A percentile compares a stretch with the other conserved stretches of the same genome.
phyloP scores from a whole-genome alignment of 2,113 vertebrate genomes.

The Leucoraja erinaceus region DNA sequence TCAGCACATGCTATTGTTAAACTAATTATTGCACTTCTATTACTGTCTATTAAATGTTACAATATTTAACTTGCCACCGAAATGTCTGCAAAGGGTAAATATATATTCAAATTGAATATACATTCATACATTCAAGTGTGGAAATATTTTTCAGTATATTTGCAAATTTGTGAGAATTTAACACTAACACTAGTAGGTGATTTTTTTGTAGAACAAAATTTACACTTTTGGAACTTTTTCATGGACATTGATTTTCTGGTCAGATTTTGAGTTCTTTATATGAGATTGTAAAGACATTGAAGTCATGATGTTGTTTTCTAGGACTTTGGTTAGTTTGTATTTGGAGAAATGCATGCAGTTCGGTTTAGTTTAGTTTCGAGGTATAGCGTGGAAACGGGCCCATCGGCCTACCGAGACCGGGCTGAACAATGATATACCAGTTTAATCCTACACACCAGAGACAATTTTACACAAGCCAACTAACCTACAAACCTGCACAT shows the following conservation, averaged over 20 bases:
- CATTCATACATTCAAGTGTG: not conserved
- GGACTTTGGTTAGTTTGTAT: no score
- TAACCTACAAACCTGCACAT: no score
- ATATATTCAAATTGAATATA: not conserved
- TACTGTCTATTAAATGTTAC: not conserved
- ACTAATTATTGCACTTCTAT: not conserved
- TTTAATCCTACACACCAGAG: no score
- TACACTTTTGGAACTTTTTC: not conserved
- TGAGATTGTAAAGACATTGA: no score
- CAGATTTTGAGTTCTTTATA: no score
- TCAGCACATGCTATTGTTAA: not conserved
- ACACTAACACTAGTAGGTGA: not conserved
- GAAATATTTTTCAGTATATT: not conserved
- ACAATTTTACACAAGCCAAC: no score
- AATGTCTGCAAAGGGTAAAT: not conserved
- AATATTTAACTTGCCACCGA: not conserved
- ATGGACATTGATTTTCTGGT: not conserved
- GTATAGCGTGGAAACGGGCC: no score
- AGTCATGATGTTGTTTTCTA: no score
- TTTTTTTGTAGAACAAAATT: not conserved
- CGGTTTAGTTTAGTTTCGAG: no score
- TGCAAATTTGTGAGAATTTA: not conserved
- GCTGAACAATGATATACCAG: no score
- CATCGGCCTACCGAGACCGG: no score
- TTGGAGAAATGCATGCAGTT: no score